phyloP scores from a whole-genome alignment of 2,888 invertebrate species.

The Mesorhabditis belari region DNA sequence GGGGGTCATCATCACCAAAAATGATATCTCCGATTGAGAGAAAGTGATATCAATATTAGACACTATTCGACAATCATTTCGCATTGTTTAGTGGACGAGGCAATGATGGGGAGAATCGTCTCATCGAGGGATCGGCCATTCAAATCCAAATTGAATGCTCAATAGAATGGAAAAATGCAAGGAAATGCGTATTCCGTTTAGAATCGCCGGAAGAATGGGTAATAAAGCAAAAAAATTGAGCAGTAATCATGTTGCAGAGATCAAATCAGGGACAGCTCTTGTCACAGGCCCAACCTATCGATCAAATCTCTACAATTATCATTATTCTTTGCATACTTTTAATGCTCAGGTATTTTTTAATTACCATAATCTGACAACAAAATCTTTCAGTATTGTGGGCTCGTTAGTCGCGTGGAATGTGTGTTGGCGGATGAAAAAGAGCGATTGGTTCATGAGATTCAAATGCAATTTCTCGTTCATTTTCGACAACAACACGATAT shows the following conservation, averaged over 20 bases:
- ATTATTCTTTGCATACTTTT: background rate
- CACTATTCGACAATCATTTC: background rate
- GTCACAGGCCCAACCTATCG: background rate
- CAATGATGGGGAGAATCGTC: background rate
- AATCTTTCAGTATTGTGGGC: background rate
- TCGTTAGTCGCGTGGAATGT: background rate
- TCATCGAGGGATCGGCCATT: background rate
- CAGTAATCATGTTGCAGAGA: background rate
- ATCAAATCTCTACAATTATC: background rate
- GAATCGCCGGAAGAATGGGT: background rate
- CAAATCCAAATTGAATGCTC: background rate
- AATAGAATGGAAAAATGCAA: background rate
- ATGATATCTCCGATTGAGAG: too few relatives aligned
- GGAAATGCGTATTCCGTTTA: background rate
- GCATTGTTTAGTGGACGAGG: background rate
- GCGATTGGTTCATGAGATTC: constrained; percentile 42
- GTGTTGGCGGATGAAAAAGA: background rate
- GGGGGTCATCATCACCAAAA: too few relatives aligned
- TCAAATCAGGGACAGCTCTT: background rate
- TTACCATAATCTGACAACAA: background rate
- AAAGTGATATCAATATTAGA: too few relatives aligned
- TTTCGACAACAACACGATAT: constrained; percentile 19
- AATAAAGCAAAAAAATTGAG: too few relatives aligned
- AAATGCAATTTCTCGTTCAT: constrained; percentile 46
- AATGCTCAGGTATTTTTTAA: background rate